Evolutionary conservation across 2,888 invertebrate genomes (phyloP), one percentile per base, ranked within the genome.

Genomic region (Neoascia interrupta): DNA sequence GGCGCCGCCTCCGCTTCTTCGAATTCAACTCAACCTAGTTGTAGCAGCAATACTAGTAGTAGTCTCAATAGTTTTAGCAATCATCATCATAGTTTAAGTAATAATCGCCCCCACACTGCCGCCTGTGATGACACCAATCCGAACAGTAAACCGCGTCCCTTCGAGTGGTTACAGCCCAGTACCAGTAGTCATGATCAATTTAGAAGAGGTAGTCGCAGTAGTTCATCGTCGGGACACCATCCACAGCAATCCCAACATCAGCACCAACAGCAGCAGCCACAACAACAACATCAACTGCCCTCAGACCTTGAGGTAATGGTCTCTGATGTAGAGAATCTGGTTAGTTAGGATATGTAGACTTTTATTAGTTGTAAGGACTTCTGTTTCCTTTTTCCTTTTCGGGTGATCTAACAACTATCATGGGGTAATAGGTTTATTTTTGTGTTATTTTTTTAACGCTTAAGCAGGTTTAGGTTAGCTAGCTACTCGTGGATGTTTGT

Each of bases 281-380:
- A 58, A 26, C 81, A 63, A 34, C 83, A 85, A 56, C 84, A 84
- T 8, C 86, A 87, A 72, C 81, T 86, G 81, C 86, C 87, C 43
- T 87, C 89, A 47, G 88, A 89, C 81, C 82, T 88, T 56, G 89
- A 89, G 84, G 87, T 88, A 28, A 87, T 86, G 84, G 85, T 88
- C 39, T 88, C 88, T 16, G 89, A 89, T 81, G 83, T 88, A 68
- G 88, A 88, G 83, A 88, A 88, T 82, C 81, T 89, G 85, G 87
- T 88, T 85, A 88, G 88, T 87, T 88, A 88, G 85, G 58, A 69
- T 56, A 75, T 51, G 54, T 61, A 75, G 45, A 31, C 45, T 45
- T 47, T 16, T 60, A 54, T n/a, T 49, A 51, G 41, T 19, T 45
- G 47, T 68, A 47, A 51, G 19, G 11, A 15, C 8, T 41, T 73